phyloP scores from a whole-genome alignment of 2,888 invertebrate species.

The Keiferia lycopersicella region DNA sequence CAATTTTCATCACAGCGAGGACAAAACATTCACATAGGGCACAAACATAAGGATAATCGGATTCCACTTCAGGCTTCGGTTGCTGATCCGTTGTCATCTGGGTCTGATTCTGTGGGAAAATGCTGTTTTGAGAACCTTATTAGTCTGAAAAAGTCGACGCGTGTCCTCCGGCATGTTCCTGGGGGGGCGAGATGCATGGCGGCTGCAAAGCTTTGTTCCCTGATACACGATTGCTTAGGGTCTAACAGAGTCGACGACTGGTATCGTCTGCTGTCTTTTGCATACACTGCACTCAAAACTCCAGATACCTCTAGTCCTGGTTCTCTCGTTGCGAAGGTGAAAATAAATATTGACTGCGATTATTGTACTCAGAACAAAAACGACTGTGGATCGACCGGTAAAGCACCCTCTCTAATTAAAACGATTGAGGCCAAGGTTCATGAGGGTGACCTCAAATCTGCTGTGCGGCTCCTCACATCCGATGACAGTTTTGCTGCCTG shows the following conservation, averaged over 20 bases:
- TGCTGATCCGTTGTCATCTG: background rate
- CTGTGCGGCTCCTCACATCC: slow-evolving; percentile 12
- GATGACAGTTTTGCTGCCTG: background rate
- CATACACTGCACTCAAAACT: background rate
- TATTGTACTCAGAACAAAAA: background rate
- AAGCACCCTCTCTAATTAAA: background rate
- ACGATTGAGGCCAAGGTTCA: slow-evolving; percentile 15
- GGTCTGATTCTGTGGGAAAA: background rate
- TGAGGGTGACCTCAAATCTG: slow-evolving; percentile 18
- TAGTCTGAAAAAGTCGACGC: background rate
- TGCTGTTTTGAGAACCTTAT: background rate
- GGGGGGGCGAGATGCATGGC: background rate
- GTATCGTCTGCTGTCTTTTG: background rate
- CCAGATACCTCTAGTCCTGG: background rate
- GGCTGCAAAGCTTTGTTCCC: background rate
- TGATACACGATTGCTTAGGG: background rate
- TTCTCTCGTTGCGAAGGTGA: background rate
- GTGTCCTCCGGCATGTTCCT: background rate
- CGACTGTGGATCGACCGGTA: background rate
- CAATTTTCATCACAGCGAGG: background rate
- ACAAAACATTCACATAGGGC: background rate
- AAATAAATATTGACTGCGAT: background rate
- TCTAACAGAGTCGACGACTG: background rate
- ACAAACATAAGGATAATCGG: background rate
- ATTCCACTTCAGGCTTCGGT: background rate